Evolutionary conservation across 2,113 vertebrate species (phyloP), one percentile per base, ranked within the genome.

Genomic region (Epinephelus lanceolatus): DNA sequence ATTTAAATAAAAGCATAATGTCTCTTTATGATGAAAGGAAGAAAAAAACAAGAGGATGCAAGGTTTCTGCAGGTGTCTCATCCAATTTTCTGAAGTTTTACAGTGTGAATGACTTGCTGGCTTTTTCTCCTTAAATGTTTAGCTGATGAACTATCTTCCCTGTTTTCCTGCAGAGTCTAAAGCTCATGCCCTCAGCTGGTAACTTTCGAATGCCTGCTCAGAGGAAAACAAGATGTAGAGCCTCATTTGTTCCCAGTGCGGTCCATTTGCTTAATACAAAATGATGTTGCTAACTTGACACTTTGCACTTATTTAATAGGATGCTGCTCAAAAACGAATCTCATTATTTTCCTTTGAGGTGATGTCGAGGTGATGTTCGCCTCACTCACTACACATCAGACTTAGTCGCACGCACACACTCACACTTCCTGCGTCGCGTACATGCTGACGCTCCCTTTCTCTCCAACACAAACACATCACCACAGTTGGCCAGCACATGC

Each of bases 401-500:
- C 52, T 1, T 6, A 56, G 15, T 11, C 33, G 55, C 42, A 51
- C 30, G 27, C 51, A 14, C 47, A 76, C 55, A 68, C 18, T 15
- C 69, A 68, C 77, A 68, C 71, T 66, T 61, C 33, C 59, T 49
- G 74, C 4, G 2, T 56, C 40, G n/a, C 1, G 5, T 62, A 52
- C 53, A 71, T 79, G 75, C 72, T 72, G 81, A 76, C 49, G 15
- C 37, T 8, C 17, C 55, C 19, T 63, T 67, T 78, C 56, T 70
- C 70, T 71, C 3, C 0, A 21, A 51, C 63, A 70, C 59, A 76
- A 72, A 72, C 66, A 57, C 65, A 67, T 71, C 78, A 18, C 63
- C 49, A 55, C 84, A 87, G 76, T 85, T 76, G 66, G 60, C 63
- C 52, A 14, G 72, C 56, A 78, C 81, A 83, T 86, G 86, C 88